Percentiles rank a stretch among this genome's conserved stretches.
Conservation (phyloP, 2,113 vertebrate species). For the Boleophthalmus pectinirostris region DNA sequence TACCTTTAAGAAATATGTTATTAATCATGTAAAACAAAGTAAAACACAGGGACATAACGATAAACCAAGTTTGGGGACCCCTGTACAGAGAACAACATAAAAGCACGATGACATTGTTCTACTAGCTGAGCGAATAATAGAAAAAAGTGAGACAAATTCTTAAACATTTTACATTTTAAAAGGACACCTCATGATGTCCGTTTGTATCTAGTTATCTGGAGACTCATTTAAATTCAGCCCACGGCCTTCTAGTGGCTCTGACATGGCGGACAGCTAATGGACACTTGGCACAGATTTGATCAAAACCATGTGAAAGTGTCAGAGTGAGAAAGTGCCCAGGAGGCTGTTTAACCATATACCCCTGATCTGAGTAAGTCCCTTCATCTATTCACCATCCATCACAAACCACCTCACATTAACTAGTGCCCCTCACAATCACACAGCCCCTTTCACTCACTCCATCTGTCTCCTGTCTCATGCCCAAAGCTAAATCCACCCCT, state of each 20-base stretch:
- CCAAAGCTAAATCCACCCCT: constrained; percentile 58
- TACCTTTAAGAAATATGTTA: too few species aligned
- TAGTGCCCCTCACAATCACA: constrained; percentile 35
- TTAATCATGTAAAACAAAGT: too few species aligned
- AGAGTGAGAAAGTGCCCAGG: constrained; percentile 45
- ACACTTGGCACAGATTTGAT: constrained; percentile 44
- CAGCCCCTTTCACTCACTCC: constrained; percentile 64
- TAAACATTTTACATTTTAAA: neutral
- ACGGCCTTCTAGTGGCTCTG: constrained; percentile 30
- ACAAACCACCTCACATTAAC: constrained; percentile 26
- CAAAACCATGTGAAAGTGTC: constrained; percentile 49
- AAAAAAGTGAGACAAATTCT: neutral
- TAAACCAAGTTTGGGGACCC: too few species aligned
- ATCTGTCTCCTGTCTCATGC: constrained; percentile 66
- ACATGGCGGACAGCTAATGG: constrained; percentile 40
- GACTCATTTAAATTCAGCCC: neutral
- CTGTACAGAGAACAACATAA: neutral
- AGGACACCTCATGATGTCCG: neutral
- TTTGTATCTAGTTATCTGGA: neutral
- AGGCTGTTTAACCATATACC: constrained; percentile 62
- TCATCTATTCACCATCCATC: constrained; percentile 64
- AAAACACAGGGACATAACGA: too few species aligned
- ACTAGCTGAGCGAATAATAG: neutral
- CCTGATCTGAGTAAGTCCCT: constrained; percentile 46
- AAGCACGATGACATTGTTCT: neutral